phyloP scores from a whole-genome alignment of 2,888 invertebrate genomes.

The Drosophila rellima region DNA sequence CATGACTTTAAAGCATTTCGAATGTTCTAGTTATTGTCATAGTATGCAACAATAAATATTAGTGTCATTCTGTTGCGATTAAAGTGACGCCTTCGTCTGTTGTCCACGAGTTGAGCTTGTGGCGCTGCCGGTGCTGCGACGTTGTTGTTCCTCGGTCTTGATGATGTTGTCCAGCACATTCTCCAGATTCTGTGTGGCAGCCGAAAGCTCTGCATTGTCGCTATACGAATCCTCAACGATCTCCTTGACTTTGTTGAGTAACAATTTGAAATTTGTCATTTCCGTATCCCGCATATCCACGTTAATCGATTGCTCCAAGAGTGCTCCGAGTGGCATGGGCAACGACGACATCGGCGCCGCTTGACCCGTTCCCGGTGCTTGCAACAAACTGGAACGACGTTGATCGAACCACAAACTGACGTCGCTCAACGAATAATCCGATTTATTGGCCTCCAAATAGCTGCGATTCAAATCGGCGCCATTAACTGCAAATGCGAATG shows the following conservation, averaged over 20 bases:
- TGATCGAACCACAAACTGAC: slow-evolving; percentile 84
- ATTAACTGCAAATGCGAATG: slow-evolving; percentile 74
- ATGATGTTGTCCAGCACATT: slow-evolving; percentile 85
- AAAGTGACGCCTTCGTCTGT: neutral
- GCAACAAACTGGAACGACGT: slow-evolving; percentile 57
- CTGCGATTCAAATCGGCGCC: slow-evolving; percentile 85
- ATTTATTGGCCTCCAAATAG: slow-evolving; percentile 85
- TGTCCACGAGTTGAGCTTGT: slow-evolving; percentile 25
- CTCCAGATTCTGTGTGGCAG: slow-evolving; percentile 85
- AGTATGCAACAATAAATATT: neutral
- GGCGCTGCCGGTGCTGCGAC: slow-evolving; percentile 66
- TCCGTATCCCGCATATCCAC: slow-evolving; percentile 80
- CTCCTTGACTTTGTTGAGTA: slow-evolving; percentile 84
- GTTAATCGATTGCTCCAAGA: slow-evolving; percentile 60
- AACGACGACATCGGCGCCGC: slow-evolving; percentile 21
- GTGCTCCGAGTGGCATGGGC: slow-evolving; percentile 49
- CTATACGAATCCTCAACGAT: slow-evolving; percentile 85
- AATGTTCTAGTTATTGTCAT: slow-evolving; percentile 1
- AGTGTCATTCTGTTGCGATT: neutral
- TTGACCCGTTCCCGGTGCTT: slow-evolving; percentile 9
- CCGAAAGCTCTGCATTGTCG: slow-evolving; percentile 85
- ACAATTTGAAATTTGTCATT: slow-evolving; percentile 84
- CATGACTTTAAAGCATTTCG: slow-evolving; percentile 34
- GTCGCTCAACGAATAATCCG: slow-evolving; percentile 84
- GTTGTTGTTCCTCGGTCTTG: slow-evolving; percentile 82